phyloP scores from a whole-genome alignment of 2,797 vertebrate genomes.

The Semaprochilodus insignis region DNA sequence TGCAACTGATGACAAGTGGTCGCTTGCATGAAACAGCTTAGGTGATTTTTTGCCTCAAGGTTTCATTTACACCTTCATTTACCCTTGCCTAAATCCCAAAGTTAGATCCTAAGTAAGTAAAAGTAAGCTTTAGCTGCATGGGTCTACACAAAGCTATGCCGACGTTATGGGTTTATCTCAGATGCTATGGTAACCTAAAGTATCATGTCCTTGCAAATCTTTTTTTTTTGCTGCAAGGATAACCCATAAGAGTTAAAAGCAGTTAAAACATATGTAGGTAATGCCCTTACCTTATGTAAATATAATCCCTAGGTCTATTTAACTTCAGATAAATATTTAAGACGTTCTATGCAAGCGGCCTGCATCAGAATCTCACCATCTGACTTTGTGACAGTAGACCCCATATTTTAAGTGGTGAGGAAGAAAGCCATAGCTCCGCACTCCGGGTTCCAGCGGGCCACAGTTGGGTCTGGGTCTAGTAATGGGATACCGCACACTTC shows the following conservation, averaged over 20 bases:
- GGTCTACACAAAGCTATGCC: no score
- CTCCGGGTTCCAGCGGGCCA: constrained; percentile 82
- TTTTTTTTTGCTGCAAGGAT: background rate
- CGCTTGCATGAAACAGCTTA: background rate
- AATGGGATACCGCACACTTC: constrained; percentile 90
- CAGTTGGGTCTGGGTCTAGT: constrained; percentile 81
- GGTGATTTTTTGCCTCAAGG: background rate
- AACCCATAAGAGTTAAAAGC: background rate
- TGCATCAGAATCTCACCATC: constrained; percentile 57
- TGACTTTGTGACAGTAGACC: constrained; percentile 86
- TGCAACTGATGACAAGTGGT: background rate
- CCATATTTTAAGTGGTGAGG: constrained; percentile 78
- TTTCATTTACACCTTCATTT: background rate
- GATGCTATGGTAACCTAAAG: background rate
- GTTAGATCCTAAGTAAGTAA: background rate
- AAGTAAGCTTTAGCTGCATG: background rate
- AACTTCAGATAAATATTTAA: background rate
- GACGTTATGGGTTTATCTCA: background rate
- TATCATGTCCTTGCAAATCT: background rate
- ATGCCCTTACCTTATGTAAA: background rate
- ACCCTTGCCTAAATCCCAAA: background rate
- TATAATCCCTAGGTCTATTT: background rate
- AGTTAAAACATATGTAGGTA: background rate
- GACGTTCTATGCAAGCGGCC: background rate
- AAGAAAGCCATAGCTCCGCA: constrained; percentile 89